Evolutionary conservation across 2,888 invertebrate genomes (phyloP), one percentile per base, ranked within the genome.

Genomic region (Drosophila borborema): DNA sequence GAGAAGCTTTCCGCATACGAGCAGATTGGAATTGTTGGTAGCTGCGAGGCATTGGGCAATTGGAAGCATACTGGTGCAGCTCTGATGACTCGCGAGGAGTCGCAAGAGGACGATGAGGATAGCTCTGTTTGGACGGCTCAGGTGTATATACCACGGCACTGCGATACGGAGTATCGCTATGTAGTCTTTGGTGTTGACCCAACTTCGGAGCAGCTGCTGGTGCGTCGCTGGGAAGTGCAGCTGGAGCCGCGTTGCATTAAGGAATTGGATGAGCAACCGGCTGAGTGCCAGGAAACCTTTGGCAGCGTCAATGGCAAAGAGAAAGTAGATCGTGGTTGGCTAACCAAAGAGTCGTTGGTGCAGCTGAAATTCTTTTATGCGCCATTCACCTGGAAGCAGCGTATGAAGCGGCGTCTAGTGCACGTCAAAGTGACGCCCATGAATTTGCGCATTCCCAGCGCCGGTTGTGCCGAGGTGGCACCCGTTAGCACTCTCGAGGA

Each of bases 311-410:
- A 94, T 82, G 94, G 95, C 88, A 94, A 94, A 89, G 93, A 93
- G 74, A 94, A 94, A 79, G 93, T 97, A 16, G 96, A 96, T 89
- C 94, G 95, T 79, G 98, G 98, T 16, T 98, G 98, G 98, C 94
- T 98, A 36, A 97, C 96, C 45, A 94, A 95, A 74, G 97, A 97
- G 91, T 96, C 96, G n/a, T 94, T 97, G 63, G 94, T 98, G 54
- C 98, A 98, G 92, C 95, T 98, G 71, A 97, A 97, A 92, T 95
- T 98, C 87, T 95, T 95, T 85, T 96, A 96, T 88, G 96, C 96
- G 87, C 96, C 98, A 2, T 95, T 98, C 66, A 95, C 95, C 77
- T 94, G 98, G 60, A 96, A 96, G 88, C 95, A 95, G 82, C 95
- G 96, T 80, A 94, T 96, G 84, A 94, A 95, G 82, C 95, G 95